Evolutionary conservation across 2,797 vertebrate species (phyloP).

Genomic region (Myripristis jacobus): DNA sequence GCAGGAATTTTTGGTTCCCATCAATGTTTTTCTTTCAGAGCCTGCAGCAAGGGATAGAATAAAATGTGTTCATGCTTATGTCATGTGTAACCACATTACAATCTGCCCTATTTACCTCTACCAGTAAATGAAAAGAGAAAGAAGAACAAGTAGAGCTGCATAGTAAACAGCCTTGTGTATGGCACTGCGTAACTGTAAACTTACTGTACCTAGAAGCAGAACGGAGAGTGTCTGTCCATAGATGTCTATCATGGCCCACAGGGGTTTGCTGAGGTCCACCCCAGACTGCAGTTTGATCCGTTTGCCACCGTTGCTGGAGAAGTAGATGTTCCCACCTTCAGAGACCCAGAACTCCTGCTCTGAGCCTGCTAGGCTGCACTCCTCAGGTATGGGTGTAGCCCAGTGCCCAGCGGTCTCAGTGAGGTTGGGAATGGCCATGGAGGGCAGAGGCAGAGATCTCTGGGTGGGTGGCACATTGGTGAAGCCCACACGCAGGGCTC

Average conservation of each 20-base stretch:
- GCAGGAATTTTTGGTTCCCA: conserved; percentile 67
- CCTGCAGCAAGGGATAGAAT: conserved; percentile 62
- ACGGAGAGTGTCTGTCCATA: conserved; percentile 86
- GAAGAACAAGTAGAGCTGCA: background rate
- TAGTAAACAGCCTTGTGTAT: too few relatives aligned
- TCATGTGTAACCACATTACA: too few relatives aligned
- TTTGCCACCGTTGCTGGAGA: background rate
- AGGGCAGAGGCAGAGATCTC: conserved; percentile 76
- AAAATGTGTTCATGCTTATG: background rate
- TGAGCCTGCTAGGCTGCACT: conserved; percentile 43
- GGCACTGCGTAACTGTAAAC: conserved; percentile 30
- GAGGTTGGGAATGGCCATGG: conserved; percentile 83
- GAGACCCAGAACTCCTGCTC: conserved; percentile 85
- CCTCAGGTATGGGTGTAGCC: conserved; percentile 67
- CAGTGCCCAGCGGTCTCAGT: conserved; percentile 75
- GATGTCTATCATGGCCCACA: conserved; percentile 89
- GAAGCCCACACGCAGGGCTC: conserved; percentile 87
- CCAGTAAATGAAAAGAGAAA: background rate
- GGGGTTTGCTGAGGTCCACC: conserved; percentile 66
- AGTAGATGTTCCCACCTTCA: conserved; percentile 58
- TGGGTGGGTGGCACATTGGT: conserved; percentile 78
- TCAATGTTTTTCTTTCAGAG: conserved; percentile 55
- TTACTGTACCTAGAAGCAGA: conserved; percentile 82
- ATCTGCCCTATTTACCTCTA: background rate
- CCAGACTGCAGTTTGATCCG: conserved; percentile 37